Conservation (phyloP, 2,797 vertebrate species). For the Chaetophractus vellerosus region DNA sequence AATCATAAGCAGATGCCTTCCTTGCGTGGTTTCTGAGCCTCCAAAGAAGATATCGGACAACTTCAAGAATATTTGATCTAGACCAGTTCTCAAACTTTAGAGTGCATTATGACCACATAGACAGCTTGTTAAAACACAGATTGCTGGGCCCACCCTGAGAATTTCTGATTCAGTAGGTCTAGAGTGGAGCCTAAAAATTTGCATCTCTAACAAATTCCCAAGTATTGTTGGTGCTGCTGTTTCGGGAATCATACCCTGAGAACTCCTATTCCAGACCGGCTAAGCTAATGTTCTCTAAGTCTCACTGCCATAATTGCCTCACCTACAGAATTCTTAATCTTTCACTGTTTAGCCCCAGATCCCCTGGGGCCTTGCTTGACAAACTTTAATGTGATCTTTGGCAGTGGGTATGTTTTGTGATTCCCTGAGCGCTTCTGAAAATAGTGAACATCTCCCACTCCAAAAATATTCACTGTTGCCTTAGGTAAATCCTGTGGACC, state of each 20-base stretch:
- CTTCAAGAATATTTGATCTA: constrained; percentile 43
- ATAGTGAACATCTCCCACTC: constrained; percentile 3
- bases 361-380: constrained; percentile 9
- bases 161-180: not conserved
- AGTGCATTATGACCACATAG: not conserved
- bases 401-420: constrained; percentile 49
- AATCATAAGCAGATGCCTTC: too few species aligned
- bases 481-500: constrained; percentile 43
- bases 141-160: not conserved
- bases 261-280: not conserved
- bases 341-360: constrained; percentile 24
- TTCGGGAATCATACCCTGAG: not conserved
- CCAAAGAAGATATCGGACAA: constrained; percentile 34
- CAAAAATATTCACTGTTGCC: constrained; percentile 46
- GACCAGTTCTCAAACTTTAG: constrained; percentile 26
- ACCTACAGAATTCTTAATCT: constrained; percentile 41
- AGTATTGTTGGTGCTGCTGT: not conserved
- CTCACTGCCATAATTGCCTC: not conserved
- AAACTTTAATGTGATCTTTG: constrained; percentile 44
- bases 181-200: not conserved
- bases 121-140: constrained; percentile 10
- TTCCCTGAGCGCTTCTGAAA: constrained; percentile 47
- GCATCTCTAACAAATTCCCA: not conserved
- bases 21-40: too few species aligned
- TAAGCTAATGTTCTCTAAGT: not conserved